Evolutionary conservation across 2,113 vertebrate species (phyloP), one percentile per base, ranked within the genome.

Genomic region (Gadus macrocephalus): DNA sequence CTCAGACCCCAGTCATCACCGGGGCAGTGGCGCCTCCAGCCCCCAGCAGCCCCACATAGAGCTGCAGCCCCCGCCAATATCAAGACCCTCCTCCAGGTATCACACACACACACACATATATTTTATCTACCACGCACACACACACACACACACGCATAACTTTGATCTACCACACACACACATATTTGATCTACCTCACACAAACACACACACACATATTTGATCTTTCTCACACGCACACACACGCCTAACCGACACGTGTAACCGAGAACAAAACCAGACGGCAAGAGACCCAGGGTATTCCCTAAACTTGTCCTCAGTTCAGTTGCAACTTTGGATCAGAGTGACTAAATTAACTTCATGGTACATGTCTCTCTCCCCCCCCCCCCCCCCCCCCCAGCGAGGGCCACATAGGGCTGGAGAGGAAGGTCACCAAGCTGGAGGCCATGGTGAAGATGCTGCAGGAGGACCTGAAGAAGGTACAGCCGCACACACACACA

Each of bases 371-470:
- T 11, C 59, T 6, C 59, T 6, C n/a, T 12, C 59, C n/a, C 59
- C 59, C 28, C 3, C 15, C 61, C 4, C 55, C 16, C 76, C 19
- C 15, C 53, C 11, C 62, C 15, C 73, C 83, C 88, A 98, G 96
- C 84, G 96, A 97, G 72, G 94, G 95, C 70, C 94, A 95, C 81
- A 93, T 95, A 75, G 93, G 94, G 60, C 93, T 98, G 16, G 93
- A 96, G 85, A 95, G 94, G 74, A 99, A 99, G 87, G 95, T 99
- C 83, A 96, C 94, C 74, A 96, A 98, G 65, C 88, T 99, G 78
- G 97, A 99, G 86, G 90, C 94, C 53, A 94, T 98, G 92, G 93
- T 99, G 84, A 98, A 97, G 91, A 93, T 98, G 93, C 92, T 99
- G 65, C 96, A 96, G 72, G 96, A 98, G 28, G 95, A 97, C 75